These are phyloP conservation scores for Pectinophora gossypiella DNA, from an alignment of 1,140 invertebrate species.

Conservation along the genomic window DNA sequence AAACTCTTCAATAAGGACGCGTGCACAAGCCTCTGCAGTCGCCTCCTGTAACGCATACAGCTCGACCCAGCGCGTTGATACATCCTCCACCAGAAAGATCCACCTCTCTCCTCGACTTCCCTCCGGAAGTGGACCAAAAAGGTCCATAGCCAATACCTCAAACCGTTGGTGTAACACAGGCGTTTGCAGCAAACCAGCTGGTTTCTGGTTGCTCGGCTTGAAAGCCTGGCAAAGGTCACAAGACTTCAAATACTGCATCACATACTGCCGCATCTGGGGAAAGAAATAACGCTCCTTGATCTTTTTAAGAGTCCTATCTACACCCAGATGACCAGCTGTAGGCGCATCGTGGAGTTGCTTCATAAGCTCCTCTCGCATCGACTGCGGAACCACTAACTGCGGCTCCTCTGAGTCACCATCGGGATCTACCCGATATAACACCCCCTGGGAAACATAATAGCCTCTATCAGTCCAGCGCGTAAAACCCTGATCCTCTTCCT, in stretches of 20 bases:
- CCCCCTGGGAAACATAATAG: conserved; percentile 22
- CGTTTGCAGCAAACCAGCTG: conserved; percentile 17
- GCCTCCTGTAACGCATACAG: conserved; percentile 24
- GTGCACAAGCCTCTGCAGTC: conserved; percentile 28
- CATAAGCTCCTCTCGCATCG: conserved; percentile 8
- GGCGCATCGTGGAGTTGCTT: conserved; percentile 27
- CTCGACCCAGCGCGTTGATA: conserved; percentile 22
- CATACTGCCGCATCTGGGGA: conserved; percentile 17
- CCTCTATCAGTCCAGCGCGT: conserved; percentile 19
- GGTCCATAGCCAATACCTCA: background rate
- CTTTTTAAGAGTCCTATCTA: conserved; percentile 20
- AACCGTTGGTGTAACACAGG: conserved; percentile 8
- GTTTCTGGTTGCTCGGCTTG: conserved; percentile 23
- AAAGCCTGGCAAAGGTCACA: conserved; percentile 20
- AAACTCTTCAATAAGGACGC: conserved; percentile 18
- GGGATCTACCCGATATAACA: conserved; percentile 18
- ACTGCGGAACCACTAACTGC: conserved; percentile 15
- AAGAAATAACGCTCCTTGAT: conserved; percentile 22
- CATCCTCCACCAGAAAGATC: conserved; percentile 36
- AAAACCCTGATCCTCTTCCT: background rate
- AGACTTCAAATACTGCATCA: conserved; percentile 14
- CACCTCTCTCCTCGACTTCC: conserved; percentile 18
- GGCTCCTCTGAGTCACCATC: conserved; percentile 26
- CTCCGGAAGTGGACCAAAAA: conserved; percentile 5
- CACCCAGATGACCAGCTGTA: conserved; percentile 24